Conservation (phyloP, 2,797 vertebrate species). For the Falco berigora region DNA sequence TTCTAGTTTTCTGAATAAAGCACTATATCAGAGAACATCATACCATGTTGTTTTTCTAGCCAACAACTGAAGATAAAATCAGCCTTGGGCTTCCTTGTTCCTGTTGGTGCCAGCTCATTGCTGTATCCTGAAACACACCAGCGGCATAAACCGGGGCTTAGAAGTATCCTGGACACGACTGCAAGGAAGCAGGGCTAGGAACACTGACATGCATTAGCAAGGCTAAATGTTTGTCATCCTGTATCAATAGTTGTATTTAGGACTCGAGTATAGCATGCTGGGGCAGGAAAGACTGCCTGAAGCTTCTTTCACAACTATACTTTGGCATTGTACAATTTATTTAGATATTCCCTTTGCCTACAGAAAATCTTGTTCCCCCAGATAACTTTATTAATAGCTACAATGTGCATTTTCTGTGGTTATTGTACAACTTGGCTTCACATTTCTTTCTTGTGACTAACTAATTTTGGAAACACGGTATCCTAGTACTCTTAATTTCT, state of each 20-base stretch:
- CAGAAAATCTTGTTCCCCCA: neutral
- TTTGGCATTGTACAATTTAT: neutral
- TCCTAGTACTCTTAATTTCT: neutral
- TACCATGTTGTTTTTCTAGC: neutral
- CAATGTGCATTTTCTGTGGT: neutral
- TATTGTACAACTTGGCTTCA: neutral
- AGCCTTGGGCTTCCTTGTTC: neutral
- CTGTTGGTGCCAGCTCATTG: neutral
- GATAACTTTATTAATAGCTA: neutral
- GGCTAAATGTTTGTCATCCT: neutral
- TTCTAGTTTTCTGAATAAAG: neutral
- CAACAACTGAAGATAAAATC: neutral
- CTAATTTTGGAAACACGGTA: neutral
- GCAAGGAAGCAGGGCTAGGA: neutral
- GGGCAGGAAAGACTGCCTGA: no score
- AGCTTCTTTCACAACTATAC: neutral
- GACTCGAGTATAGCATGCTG: fast-evolving
- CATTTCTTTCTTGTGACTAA: neutral
- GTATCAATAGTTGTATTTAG: neutral
- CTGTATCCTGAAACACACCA: neutral
- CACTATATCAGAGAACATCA: neutral
- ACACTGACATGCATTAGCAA: neutral
- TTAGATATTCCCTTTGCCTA: neutral
- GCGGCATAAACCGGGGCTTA: neutral
- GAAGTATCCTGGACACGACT: neutral